Evolutionary conservation across 37 sponge, comb jelly and placozoan species (phyloP).

Genomic region (Aplysina aerophoba): DNA sequence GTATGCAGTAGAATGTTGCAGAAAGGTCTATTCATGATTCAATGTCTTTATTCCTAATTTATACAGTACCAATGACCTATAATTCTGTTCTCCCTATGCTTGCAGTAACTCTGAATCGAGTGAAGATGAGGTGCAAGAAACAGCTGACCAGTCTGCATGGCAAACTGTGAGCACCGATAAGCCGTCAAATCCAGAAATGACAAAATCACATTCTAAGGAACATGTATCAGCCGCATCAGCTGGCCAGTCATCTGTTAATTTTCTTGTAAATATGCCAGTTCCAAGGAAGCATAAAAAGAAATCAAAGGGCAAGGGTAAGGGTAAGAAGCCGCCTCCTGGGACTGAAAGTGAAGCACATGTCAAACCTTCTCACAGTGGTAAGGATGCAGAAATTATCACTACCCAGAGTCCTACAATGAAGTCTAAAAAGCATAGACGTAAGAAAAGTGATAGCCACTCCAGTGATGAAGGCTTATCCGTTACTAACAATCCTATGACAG

Average conservation of each 20-base stretch:
- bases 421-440: constrained; percentile 10
- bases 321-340: not conserved
- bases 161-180: constrained; percentile 2
- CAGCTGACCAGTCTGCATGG: not conserved
- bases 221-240: not conserved
- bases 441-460: not conserved
- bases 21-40: too few relatives aligned
- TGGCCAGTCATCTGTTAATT: too few relatives aligned
- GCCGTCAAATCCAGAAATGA: not conserved
- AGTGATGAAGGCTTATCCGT: constrained; percentile 20
- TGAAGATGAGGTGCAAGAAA: not conserved
- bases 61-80: too few relatives aligned
- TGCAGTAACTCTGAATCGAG: not conserved
- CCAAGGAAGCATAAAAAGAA: constrained; percentile 29
- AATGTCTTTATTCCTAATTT: too few relatives aligned
- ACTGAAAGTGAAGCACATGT: not conserved
- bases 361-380: not conserved
- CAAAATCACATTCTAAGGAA: not conserved
- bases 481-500: not conserved
- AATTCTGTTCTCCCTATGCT: not conserved
- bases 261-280: constrained; percentile 10
- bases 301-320: not conserved
- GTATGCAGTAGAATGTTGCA: too few relatives aligned
- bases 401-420: not conserved
- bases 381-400: not conserved